Conservation (phyloP, 2,113 vertebrate species). For the Noctilio leporinus region DNA sequence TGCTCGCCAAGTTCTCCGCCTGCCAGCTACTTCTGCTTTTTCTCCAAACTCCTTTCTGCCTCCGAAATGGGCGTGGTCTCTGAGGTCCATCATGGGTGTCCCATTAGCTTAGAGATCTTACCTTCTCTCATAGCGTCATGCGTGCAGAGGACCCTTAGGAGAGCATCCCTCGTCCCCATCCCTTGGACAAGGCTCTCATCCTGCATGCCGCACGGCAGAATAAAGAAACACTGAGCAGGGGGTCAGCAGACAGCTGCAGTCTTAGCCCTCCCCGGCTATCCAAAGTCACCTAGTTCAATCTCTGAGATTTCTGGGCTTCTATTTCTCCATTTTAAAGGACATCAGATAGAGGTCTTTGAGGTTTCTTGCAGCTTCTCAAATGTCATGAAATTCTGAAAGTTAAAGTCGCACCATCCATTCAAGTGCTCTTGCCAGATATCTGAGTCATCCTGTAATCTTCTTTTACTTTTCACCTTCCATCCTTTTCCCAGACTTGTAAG, state of each 20-base stretch:
- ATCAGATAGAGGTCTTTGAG: neutral
- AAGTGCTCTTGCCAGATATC: neutral
- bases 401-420: neutral
- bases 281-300: too few species aligned
- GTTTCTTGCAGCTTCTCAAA: neutral
- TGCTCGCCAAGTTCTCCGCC: neutral
- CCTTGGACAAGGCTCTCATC: neutral
- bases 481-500: neutral
- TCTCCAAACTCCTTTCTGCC: neutral
- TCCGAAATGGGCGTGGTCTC: neutral
- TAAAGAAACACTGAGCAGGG: neutral
- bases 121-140: neutral
- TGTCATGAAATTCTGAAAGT: neutral
- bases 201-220: neutral
- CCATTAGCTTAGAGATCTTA: neutral
- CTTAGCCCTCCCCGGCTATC: neutral
- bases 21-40: neutral
- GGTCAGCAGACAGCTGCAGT: neutral
- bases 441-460: neutral
- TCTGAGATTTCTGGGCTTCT: neutral
- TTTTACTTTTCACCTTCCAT: neutral
- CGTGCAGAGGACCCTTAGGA: neutral
- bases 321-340: neutral
- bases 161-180: too few species aligned
- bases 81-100: neutral